These are phyloP conservation scores for Aphodius granarius DNA, from an alignment of 2,888 invertebrate genomes.

Conservation along the genomic window DNA sequence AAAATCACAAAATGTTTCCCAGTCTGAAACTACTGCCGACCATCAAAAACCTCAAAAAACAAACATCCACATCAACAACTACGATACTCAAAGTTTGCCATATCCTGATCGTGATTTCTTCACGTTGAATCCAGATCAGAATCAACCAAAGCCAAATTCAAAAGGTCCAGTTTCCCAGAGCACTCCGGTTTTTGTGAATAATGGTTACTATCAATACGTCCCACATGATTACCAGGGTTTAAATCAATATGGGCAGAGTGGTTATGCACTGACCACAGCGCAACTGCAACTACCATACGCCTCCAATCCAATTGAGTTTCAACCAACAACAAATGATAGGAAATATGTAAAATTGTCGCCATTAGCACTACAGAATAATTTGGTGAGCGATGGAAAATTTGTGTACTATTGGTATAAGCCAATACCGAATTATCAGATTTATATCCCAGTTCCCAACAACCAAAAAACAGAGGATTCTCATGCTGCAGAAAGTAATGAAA, in stretches of 20 bases:
- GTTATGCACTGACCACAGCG: not conserved
- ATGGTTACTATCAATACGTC: constrained; percentile 6
- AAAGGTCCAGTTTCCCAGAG: constrained; percentile 2
- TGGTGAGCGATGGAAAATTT: constrained; percentile 47
- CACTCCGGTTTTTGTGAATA: not conserved
- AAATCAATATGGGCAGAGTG: not conserved
- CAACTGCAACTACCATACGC: not conserved
- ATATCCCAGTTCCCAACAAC: not conserved
- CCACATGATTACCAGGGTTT: not conserved
- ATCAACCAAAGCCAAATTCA: not conserved
- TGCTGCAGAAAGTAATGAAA: constrained; percentile 21
- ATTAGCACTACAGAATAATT: constrained; percentile 49
- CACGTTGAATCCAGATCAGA: constrained; percentile 2
- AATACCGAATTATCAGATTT: constrained; percentile 40
- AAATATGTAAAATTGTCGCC: constrained; percentile 49
- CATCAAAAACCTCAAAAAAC: not conserved
- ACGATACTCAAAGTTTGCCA: not conserved
- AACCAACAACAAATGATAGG: constrained; percentile 20
- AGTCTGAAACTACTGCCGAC: not conserved
- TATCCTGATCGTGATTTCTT: constrained; percentile 2
- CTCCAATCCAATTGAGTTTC: not conserved
- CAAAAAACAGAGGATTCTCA: constrained; percentile 26
- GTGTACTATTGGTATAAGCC: constrained; percentile 49
- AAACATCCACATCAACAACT: constrained; percentile 1
- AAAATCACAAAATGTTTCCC: not conserved